phyloP scores from a whole-genome alignment of 2,888 invertebrate genomes.

The Matsumyia berberina region DNA sequence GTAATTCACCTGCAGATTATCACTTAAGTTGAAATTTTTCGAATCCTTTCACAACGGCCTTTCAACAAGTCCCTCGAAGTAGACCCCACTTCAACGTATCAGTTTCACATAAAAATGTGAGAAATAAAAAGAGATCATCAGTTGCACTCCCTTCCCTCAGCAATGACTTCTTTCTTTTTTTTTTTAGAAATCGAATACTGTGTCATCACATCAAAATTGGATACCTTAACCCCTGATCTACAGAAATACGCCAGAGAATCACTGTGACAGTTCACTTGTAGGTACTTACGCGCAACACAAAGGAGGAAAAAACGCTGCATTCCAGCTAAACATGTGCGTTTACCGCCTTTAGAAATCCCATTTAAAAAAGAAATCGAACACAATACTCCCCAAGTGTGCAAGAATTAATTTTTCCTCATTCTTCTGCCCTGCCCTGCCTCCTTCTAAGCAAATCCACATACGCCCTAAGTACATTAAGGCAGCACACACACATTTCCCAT shows the following conservation, averaged over 20 bases:
- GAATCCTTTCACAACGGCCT: constrained; percentile 49
- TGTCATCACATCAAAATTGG: constrained; percentile 52
- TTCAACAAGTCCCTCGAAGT: constrained; percentile 23
- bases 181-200: constrained; percentile 57
- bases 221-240: constrained; percentile 62
- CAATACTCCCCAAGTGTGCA: constrained; percentile 74
- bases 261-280: constrained; percentile 69
- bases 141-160: neutral
- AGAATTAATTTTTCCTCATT: constrained; percentile 71
- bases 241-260: constrained; percentile 41
- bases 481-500: constrained; percentile 24
- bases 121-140: constrained; percentile 11
- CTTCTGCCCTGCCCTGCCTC: constrained; percentile 17
- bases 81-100: constrained; percentile 35
- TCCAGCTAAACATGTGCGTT: constrained; percentile 57
- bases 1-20: constrained; percentile 47
- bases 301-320: constrained; percentile 24
- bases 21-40: constrained; percentile 36
- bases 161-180: constrained; percentile 30
- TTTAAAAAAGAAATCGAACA: constrained; percentile 57
- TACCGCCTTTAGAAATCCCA: constrained; percentile 58
- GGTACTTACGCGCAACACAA: constrained; percentile 1
- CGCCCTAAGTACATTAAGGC: constrained; percentile 50
- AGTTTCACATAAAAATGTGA: constrained; percentile 41
- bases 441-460: constrained; percentile 50